phyloP scores from a whole-genome alignment of 2,888 invertebrate genomes.

The Spodoptera littoralis region DNA sequence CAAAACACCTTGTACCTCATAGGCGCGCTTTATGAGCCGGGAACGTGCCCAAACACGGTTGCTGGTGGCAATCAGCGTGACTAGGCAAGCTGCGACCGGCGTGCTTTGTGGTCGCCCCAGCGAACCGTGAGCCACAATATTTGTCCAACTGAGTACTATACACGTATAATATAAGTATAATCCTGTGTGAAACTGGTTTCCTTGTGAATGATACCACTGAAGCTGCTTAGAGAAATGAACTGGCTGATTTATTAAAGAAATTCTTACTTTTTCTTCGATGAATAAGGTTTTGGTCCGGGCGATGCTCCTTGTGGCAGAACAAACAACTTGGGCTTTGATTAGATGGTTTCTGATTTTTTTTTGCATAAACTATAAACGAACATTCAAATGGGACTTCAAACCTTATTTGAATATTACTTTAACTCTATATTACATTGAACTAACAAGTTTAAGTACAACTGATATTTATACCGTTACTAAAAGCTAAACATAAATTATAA shows the following conservation, averaged over 20 bases:
- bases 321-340: neutral
- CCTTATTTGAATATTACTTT: too few relatives aligned
- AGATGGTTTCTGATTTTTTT: too few relatives aligned
- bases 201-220: slow-evolving; percentile 35
- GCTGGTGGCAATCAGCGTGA: slow-evolving; percentile 49
- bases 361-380: too few relatives aligned
- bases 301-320: neutral
- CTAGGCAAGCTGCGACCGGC: slow-evolving; percentile 39
- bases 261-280: neutral
- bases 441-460: too few relatives aligned
- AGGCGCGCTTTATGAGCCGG: slow-evolving; percentile 35
- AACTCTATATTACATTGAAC: too few relatives aligned
- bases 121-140: slow-evolving; percentile 56
- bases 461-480: too few relatives aligned
- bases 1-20: slow-evolving; percentile 31
- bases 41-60: slow-evolving; percentile 46
- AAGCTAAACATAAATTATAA: too few relatives aligned
- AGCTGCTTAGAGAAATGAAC: slow-evolving; percentile 33
- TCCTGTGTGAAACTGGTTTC: slow-evolving; percentile 49
- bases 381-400: too few relatives aligned
- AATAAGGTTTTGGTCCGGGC: neutral
- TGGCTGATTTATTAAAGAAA: slow-evolving; percentile 19
- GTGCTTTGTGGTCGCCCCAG: slow-evolving; percentile 47
- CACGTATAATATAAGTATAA: slow-evolving; percentile 38
- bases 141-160: slow-evolving; percentile 48